Percentiles rank a stretch among this genome's conserved stretches.
phyloP scores from a whole-genome alignment of 2,888 invertebrate genomes.

The Sinodicranocentrus sp. region DNA sequence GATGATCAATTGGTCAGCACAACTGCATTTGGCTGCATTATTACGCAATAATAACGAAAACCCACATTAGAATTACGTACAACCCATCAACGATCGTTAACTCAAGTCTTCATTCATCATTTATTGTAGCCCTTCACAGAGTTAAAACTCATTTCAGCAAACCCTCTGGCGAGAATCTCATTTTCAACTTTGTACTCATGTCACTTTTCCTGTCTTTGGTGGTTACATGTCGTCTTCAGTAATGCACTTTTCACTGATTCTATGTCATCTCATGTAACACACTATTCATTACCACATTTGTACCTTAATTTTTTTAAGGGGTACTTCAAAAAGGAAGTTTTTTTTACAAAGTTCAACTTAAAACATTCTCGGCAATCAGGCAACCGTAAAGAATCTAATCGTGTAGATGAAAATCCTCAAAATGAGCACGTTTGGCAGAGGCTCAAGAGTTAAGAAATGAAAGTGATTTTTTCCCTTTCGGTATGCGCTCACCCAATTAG shows the following conservation, averaged over 20 bases:
- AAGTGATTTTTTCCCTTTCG: background rate
- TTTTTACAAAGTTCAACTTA: too few relatives aligned
- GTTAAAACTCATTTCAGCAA: constrained; percentile 10
- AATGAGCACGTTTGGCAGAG: too few relatives aligned
- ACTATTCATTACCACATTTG: too few relatives aligned
- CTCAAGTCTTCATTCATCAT: constrained; percentile 5
- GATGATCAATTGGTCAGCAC: constrained; percentile 18
- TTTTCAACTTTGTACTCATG: constrained; percentile 13
- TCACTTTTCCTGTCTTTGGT: background rate
- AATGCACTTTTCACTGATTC: too few relatives aligned
- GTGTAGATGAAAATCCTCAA: too few relatives aligned
- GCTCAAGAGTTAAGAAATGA: constrained; percentile 1
- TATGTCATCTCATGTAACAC: too few relatives aligned
- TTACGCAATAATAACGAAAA: background rate
- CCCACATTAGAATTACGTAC: background rate
- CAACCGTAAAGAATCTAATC: too few relatives aligned
- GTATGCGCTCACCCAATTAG: background rate
- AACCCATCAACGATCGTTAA: constrained; percentile 1
- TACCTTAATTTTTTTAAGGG: too few relatives aligned
- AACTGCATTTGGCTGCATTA: background rate
- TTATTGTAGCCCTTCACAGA: background rate
- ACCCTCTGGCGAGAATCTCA: constrained; percentile 5
- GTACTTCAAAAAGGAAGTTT: too few relatives aligned
- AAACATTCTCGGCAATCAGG: too few relatives aligned
- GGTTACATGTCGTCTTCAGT: background rate